Conservation (phyloP, 2,113 vertebrate species). For the Pelecanoides urinatrix region DNA sequence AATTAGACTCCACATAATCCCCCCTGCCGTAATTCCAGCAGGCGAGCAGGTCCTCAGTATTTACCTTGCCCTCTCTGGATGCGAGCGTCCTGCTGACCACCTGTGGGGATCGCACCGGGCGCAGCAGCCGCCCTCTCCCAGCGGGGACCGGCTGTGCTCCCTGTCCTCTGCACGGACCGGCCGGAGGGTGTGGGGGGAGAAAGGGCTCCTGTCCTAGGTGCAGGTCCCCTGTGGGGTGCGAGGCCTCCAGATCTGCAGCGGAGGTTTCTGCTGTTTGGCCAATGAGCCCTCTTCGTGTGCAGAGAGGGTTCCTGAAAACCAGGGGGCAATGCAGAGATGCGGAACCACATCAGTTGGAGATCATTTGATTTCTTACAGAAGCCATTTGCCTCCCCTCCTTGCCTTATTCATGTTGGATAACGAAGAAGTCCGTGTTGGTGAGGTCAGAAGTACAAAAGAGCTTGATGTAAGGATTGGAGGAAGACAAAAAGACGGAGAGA, state of each 20-base stretch:
- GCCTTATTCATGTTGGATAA: accelerated
- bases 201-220: accelerated
- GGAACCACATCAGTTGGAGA: not conserved
- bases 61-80: not conserved
- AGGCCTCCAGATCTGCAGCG: accelerated
- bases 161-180: not conserved
- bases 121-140: not conserved
- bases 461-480: not conserved
- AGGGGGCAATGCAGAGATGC: accelerated
- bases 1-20: not conserved
- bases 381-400: not conserved
- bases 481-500: not conserved
- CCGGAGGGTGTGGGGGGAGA: accelerated
- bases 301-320: not conserved
- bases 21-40: not conserved
- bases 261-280: not conserved
- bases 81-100: not conserved
- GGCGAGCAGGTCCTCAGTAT: accelerated
- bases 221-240: accelerated
- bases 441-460: not conserved
- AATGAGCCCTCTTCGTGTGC: not conserved
- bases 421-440: not conserved
- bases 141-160: accelerated
- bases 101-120: accelerated
- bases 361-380: not conserved